Evolutionary conservation across 2,797 vertebrate genomes (phyloP).

Genomic region (Dryobates pubescens): DNA sequence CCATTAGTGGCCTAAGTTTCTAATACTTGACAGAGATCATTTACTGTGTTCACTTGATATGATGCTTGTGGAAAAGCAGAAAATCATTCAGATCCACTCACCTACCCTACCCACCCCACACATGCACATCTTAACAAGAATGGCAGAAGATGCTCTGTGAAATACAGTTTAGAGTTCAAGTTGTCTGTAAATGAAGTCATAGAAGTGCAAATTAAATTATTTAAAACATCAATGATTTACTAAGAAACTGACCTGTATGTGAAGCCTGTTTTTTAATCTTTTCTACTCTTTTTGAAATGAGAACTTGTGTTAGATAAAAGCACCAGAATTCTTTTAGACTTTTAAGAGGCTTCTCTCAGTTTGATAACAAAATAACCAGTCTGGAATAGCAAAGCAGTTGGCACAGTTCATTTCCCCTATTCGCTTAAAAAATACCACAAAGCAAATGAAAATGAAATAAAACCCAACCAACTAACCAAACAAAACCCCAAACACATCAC

Average conservation of each 20-base stretch:
- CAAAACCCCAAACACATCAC: fast-evolving
- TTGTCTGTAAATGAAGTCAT: not conserved
- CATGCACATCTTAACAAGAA: not conserved
- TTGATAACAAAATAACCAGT: not conserved
- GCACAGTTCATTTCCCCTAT: fast-evolving
- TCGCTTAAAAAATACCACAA: not conserved
- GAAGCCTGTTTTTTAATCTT: not conserved
- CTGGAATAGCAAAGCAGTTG: not conserved
- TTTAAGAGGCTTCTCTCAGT: not conserved
- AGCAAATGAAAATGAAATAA: not conserved
- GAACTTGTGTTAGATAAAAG: conserved; percentile 4
- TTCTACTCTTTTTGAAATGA: conserved; percentile 8
- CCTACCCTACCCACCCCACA: not conserved
- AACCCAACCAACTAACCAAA: not conserved
- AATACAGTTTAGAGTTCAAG: not conserved
- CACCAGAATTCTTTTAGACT: not conserved
- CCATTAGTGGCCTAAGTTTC: not conserved
- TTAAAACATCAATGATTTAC: not conserved
- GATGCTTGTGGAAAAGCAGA: not conserved
- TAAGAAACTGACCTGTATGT: not conserved
- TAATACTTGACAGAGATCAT: not conserved
- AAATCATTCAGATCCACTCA: not conserved
- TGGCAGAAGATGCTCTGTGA: not conserved
- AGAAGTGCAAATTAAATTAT: not conserved
- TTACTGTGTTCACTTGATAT: not conserved